Conservation (phyloP, 2,888 invertebrate genomes). For the Portevinia maculata region DNA sequence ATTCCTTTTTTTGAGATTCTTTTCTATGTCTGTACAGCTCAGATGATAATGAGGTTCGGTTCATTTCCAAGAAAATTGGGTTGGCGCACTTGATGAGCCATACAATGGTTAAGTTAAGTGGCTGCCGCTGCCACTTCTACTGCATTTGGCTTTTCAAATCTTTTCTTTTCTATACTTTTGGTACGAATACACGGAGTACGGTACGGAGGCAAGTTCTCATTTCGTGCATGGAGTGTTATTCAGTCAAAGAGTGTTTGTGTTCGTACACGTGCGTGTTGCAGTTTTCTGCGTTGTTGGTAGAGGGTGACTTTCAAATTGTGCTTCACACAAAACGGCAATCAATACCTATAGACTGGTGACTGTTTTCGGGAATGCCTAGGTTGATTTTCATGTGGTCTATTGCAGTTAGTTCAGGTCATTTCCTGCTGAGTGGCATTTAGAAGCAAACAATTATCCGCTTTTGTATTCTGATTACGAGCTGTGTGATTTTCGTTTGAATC, state of each 20-base stretch:
- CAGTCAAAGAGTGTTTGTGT: constrained; percentile 56
- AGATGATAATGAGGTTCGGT: constrained; percentile 22
- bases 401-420: constrained; percentile 24
- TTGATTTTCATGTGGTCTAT: constrained; percentile 11
- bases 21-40: constrained; percentile 1
- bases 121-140: constrained; percentile 50
- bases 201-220: constrained; percentile 30
- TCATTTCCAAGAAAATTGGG: constrained; percentile 47
- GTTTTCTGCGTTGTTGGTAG: constrained; percentile 39
- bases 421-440: constrained; percentile 31
- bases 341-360: constrained; percentile 16
- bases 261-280: constrained; percentile 47
- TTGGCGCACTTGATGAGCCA: constrained; percentile 57
- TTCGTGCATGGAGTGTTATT: constrained; percentile 51
- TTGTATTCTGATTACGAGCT: too few species aligned
- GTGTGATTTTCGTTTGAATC: background rate
- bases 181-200: constrained; percentile 2
- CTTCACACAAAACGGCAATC: constrained; percentile 10
- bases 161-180: constrained; percentile 11
- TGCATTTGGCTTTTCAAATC: constrained; percentile 55
- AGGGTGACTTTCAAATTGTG: constrained; percentile 22
- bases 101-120: constrained; percentile 65
- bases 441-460: constrained; percentile 14
- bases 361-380: constrained; percentile 3
- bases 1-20: too few species aligned